Evolutionary conservation across 1,140 invertebrate genomes (phyloP), one percentile per base, ranked within the genome.

Genomic region (Trypoxylus dichotomus): DNA sequence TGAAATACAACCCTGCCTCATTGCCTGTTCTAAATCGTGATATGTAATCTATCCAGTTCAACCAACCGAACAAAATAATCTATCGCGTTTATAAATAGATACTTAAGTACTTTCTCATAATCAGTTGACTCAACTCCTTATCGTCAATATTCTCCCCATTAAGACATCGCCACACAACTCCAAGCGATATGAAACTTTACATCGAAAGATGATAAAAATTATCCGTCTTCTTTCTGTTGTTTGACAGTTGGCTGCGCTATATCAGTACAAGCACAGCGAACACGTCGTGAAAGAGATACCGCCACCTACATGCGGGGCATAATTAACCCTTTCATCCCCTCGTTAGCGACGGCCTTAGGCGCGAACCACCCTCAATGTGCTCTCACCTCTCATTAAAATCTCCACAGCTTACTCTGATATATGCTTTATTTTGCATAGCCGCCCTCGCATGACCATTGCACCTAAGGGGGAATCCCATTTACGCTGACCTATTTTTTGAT

Each of bases 271-370:
- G 47, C 24, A 11, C 24, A 29, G 27, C 19, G 60, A 15, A 7
- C 8, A 24, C 21, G 24, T 8, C 27, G 3, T 15, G 1, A 29
- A 68, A 68, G 27, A 10, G 60, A 58, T 76, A 60, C 75, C 74
- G 76, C 29, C 76, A 77, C 68, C 77, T 73, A 76, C 75, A 76
- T 68, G 15, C 19, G 24, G 76, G 63, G 15, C 76, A 25, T 73
- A 77, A 75, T 60, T 77, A 79, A 75, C 77, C 41, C 74, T 79
- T 81, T 81, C 79, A 80, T 75, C 81, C 81, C 81, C 81, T 81
- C 81, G 81, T 81, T 81, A 81, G 79, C 75, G 77, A 47, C 42
- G 72, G 68, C 79, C 77, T 29, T n/a, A 60, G 79, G 80, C 79
- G 78, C 60, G 25, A 78, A 75, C 78, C 80, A 80, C 79, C 80